Percentiles rank a stretch among this genome's conserved stretches.
These are phyloP conservation scores for Drosophila kepulauana DNA, from an alignment of 1,140 invertebrate genomes.

Conservation along the genomic window DNA sequence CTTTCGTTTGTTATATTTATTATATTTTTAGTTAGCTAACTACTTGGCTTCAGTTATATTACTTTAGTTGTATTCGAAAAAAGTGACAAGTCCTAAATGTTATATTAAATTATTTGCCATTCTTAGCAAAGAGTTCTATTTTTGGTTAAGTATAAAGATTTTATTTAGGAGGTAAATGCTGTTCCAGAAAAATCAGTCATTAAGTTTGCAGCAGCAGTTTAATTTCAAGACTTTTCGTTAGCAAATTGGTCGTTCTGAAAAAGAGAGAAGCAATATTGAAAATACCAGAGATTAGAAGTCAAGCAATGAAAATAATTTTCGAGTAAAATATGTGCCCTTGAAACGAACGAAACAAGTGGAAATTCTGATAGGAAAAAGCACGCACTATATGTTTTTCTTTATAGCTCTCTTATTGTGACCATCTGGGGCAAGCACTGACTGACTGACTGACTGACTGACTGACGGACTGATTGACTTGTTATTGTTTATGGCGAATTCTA, in stretches of 20 bases:
- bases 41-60: not conserved
- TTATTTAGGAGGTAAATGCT: slow-evolving; percentile 60
- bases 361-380: slow-evolving; percentile 35
- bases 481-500: slow-evolving; percentile 34
- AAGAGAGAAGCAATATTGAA: slow-evolving; percentile 17
- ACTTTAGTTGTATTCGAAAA: not conserved
- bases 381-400: slow-evolving; percentile 23
- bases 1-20: slow-evolving; percentile 3
- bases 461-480: slow-evolving; percentile 2
- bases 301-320: not conserved
- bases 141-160: slow-evolving; percentile 42
- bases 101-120: slow-evolving; percentile 44
- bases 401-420: slow-evolving; percentile 12
- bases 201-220: slow-evolving; percentile 76
- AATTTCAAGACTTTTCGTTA: slow-evolving; percentile 73
- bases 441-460: slow-evolving; percentile 19
- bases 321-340: slow-evolving; percentile 23
- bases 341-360: slow-evolving; percentile 43
- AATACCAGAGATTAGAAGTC: not conserved
- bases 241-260: slow-evolving; percentile 75
- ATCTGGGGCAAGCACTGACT: slow-evolving; percentile 13
- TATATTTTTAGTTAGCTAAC: not conserved
- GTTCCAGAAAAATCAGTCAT: slow-evolving; percentile 75
- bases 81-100: slow-evolving; percentile 1
- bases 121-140: not conserved